Evolutionary conservation across 2,797 vertebrate genomes (phyloP).

Genomic region (Octomys mimax): DNA sequence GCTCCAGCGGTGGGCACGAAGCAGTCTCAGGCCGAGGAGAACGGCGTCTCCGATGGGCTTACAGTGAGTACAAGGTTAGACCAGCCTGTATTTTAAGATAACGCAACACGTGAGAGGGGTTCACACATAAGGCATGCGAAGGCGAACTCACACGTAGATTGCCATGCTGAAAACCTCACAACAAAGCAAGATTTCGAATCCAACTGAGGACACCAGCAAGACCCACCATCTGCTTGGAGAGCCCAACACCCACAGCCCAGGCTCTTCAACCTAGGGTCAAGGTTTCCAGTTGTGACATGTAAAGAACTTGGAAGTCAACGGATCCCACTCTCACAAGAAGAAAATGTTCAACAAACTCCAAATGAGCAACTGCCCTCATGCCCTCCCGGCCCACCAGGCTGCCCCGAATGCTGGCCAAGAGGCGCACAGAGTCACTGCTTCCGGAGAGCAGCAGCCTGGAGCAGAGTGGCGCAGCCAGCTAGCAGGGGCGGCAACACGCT

Average conservation of each 20-base stretch:
- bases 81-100: neutral
- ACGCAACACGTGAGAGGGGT: neutral
- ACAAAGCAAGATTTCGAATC: constrained; percentile 46
- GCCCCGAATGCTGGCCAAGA: neutral
- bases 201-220: neutral
- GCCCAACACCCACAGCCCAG: neutral
- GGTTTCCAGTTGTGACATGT: neutral
- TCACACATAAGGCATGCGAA: neutral
- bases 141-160: neutral
- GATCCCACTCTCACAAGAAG: neutral
- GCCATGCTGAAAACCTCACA: constrained; percentile 29
- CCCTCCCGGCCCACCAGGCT: neutral
- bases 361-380: neutral
- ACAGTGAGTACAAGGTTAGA: neutral
- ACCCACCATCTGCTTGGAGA: neutral
- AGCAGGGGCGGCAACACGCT: neutral
- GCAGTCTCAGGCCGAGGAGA: neutral
- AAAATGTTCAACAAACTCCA: neutral
- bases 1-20: neutral
- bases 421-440: neutral
- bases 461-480: neutral
- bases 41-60: neutral
- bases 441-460: neutral
- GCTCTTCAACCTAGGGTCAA: neutral
- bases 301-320: neutral